Conservation (phyloP, 2,113 vertebrate genomes). For the Tragelaphus strepsiceros region DNA sequence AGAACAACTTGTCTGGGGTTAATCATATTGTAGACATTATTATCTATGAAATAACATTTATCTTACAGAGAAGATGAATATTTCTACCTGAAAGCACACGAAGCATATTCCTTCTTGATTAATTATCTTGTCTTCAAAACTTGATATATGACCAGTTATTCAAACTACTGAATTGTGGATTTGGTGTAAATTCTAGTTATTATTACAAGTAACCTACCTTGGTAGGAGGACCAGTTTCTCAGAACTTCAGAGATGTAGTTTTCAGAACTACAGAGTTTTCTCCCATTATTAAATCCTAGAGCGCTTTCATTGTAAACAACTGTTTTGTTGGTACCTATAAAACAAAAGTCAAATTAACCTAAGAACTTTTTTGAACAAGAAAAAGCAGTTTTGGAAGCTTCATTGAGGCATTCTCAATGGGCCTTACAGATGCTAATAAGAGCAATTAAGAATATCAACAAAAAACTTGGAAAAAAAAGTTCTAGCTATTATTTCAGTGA, state of each 20-base stretch:
- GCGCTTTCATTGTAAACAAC: not conserved
- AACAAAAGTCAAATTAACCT: not conserved
- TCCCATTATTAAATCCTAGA: not conserved
- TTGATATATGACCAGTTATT: not conserved
- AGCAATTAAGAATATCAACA: not conserved
- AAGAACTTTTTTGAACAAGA: not conserved
- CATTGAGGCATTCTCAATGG: not conserved
- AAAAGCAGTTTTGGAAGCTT: not conserved
- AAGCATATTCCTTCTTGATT: not conserved
- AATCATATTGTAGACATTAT: slow-evolving; percentile 11
- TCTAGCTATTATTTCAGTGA: not conserved
- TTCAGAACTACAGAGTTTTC: not conserved
- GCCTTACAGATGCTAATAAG: not conserved
- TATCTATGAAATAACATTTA: not conserved
- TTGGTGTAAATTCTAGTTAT: not conserved
- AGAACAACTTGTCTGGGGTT: not conserved
- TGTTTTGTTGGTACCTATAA: not conserved
- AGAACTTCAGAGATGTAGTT: not conserved
- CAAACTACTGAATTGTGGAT: not conserved
- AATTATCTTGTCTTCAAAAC: slow-evolving; percentile 31
- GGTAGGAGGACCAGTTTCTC: not conserved
- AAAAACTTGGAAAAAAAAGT: not conserved
- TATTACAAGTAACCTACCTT: not conserved
- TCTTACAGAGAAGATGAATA: not conserved
- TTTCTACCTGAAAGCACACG: not conserved